These are phyloP conservation scores for Ptychodera flava DNA, from an alignment of 35 echinoderm and acorn worm genomes.

Conservation along the genomic window DNA sequence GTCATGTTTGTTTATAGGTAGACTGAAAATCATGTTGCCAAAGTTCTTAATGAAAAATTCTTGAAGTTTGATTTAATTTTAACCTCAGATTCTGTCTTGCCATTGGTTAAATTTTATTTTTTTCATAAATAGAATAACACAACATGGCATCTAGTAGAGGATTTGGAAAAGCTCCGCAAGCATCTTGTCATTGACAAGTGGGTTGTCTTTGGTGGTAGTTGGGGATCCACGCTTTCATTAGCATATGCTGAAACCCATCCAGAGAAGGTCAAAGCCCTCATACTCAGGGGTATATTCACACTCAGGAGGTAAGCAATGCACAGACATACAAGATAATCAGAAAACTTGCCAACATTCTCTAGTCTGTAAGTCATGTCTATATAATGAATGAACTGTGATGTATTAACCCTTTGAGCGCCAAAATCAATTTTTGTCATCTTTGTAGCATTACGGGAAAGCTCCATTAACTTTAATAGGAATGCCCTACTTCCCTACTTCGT, in stretches of 20 bases:
- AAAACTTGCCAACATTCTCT: no score
- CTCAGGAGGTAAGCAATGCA: slow-evolving; percentile 16
- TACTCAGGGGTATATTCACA: slow-evolving; percentile 16
- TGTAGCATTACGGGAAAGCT: no score
- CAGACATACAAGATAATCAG: no score
- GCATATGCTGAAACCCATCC: slow-evolving; percentile 30
- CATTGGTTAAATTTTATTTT: not conserved
- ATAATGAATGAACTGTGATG: not conserved
- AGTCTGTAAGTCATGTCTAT: no score
- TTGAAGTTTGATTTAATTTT: no score
- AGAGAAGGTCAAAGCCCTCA: slow-evolving; percentile 15
- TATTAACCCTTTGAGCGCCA: slow-evolving; percentile 12
- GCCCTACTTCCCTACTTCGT: no score
- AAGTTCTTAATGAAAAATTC: no score
- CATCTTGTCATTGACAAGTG: slow-evolving; percentile 30
- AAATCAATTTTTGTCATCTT: no score
- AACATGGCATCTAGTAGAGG: slow-evolving; percentile 34
- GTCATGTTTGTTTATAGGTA: no score
- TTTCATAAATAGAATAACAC: slow-evolving; percentile 40
- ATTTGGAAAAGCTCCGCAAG: slow-evolving; percentile 22
- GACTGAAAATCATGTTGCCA: no score
- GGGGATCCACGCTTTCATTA: slow-evolving; percentile 31
- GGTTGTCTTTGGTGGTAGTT: slow-evolving; percentile 48
- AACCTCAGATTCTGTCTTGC: no score
- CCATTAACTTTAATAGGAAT: no score